Evolutionary conservation across 1,140 invertebrate genomes (phyloP), one percentile per base, ranked within the genome.

Genomic region (Maconellicoccus hirsutus): DNA sequence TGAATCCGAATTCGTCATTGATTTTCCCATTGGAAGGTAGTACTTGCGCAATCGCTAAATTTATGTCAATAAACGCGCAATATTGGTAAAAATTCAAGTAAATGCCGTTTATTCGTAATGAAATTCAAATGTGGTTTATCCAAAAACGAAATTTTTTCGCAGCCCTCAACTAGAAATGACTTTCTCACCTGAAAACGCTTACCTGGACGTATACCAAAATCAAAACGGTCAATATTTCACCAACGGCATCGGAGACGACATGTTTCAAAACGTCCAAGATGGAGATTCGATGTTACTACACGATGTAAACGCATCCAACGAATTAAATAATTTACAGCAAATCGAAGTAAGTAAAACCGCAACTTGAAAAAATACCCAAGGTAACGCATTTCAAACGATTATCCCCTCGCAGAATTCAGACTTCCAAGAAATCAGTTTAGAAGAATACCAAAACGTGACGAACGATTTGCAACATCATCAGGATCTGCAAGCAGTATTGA

Each of bases 401-500:
- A 33, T 33, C 3, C 29, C 23, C 22, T 27, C 14, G 19, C 69
- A 70, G 38, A 38, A 25, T 52, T 52, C 39, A 4, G 22, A 42
- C 80, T 84, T 85, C 76, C 83, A 84, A 79, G 77, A 70, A 52
- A 70, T 52, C 33, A 70, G 1, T 19, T 71, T 76, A 84, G 1
- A 75, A 89, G 0, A 86, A 87, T 74, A 85, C 85, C 19, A 83
- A 85, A 71, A 79, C 79, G 42, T 79, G 80, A 22, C 81, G 85
- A 87, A 71, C 1, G 71, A 71, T 29, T 61, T 71, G 22, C 84
- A 76, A 78, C 82, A 77, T 1, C 88, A 87, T 77, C 84, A 87
- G 59, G 85, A 88, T 71, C 80, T 90, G 0, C 87, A 89, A 76
- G 87, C 87, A 0, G 83, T 89, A 3, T 80, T 90, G 2, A 88